Evolutionary conservation across 2,888 invertebrate species (phyloP), one percentile per base, ranked within the genome.

Genomic region (Dioctria linearis): DNA sequence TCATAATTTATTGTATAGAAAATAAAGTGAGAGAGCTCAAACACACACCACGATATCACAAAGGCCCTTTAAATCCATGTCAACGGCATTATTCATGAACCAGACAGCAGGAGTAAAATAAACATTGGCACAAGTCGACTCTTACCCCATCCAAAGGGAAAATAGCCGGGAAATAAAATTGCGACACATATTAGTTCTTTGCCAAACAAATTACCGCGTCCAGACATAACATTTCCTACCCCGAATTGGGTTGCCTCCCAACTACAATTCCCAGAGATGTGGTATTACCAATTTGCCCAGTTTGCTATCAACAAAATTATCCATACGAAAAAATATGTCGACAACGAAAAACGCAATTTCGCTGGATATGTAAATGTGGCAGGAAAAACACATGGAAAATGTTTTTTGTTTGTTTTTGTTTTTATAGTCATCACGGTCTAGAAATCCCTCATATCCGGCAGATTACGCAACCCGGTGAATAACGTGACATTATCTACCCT

Each of bases 281-380:
- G 25, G 25, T 25, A 54, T 46, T 9, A 5, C 2, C 9, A 54
- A 54, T 54, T 4, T 54, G 54, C 54, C 11, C 11, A n/a, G 6
- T 54, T n/a, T 11, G 54, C 54, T 11, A n/a, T 54, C 11, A 1
- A 4, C 54, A 4, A 54, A 54, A 54, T 54, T 54, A 54, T 54
- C 54, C 54, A 8, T n/a, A 46, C 9, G 6, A 54, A 54, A 54
- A 54, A 54, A 54, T 54, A 54, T 54, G 54, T n/a, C 54, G 54
- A 54, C 54, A 11, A 2, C 54, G 6, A 54, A 54, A 11, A 54
- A 11, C 11, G 54, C 54, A 54, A 8, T 54, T 54, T n/a, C 11
- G 4, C 54, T 54, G 11, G 54, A 54, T 54, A 54, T 54, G 54
- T 54, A 54, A 54, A 54, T 54, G 54, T n/a, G 54, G 25, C 25